Evolutionary conservation across 2,888 invertebrate genomes (phyloP), one percentile per base, ranked within the genome.

Genomic region (Ennomos quercinarius): DNA sequence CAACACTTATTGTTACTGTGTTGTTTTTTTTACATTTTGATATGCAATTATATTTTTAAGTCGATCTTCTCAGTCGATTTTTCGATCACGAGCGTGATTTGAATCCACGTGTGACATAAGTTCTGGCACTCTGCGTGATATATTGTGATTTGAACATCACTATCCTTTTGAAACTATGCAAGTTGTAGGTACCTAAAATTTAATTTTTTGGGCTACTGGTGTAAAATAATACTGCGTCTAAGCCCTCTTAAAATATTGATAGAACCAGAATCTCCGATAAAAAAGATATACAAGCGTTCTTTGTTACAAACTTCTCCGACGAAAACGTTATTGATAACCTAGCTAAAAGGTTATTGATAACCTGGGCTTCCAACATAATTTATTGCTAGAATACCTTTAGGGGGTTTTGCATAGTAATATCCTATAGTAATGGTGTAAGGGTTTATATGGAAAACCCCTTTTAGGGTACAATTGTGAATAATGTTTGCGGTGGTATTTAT

Each of bases 191-290:
- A 8, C 17, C 11, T 2, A 41, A 11, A 40, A 40, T 8, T 11
- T 10, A 10, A 13, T 42, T 13, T n/a, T 10, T 34, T 46, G 13
- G 10, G 13, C 11, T 50, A 50, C 49, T 50, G 49, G 10, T 11
- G 1, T 0, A 8, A 9, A 13, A 27, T 27, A 39, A 43, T 43
- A 48, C 38, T 40, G 17, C 40, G 27, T 65, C 67, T 72, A 60
- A 72, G 72, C 77, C 78, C 73, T 70, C 57, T 70, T 78, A 66
- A 78, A 76, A 76, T 77, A 80, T 78, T 77, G 77, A 77, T 74
- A 71, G 63, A 63, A 70, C 66, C 67, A 52, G 58, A 68, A 73
- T 76, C n/a, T 34, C 38, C 52, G 34, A 48, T 52, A 52, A 52
- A 81, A 81, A 81, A 80, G 74, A 74, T 75, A 72, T 72, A 51